Evolutionary conservation across 2,888 invertebrate genomes (phyloP).

Genomic region (Drosophila peninsularis): DNA sequence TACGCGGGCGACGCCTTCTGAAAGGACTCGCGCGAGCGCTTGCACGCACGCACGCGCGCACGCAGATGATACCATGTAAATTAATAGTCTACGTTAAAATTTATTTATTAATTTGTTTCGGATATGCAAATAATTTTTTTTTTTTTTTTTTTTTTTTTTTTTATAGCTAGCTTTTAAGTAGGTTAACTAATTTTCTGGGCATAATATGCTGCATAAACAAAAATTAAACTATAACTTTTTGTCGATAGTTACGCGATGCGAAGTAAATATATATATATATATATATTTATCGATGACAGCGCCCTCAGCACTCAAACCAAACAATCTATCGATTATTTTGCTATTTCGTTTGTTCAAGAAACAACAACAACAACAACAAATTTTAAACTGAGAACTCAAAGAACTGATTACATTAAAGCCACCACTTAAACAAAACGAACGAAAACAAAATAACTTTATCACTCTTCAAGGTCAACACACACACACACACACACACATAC

Average conservation of each 20-base stretch:
- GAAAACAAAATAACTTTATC: slow-evolving; percentile 18
- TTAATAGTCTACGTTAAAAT: slow-evolving; percentile 42
- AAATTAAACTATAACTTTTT: slow-evolving; percentile 30
- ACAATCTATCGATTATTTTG: slow-evolving; percentile 22
- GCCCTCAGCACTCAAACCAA: slow-evolving; percentile 12
- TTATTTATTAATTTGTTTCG: slow-evolving; percentile 38
- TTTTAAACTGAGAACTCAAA: slow-evolving; percentile 70
- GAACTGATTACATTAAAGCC: slow-evolving; percentile 72
- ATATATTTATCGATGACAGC: slow-evolving; percentile 35
- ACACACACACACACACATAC: slow-evolving; percentile 18
- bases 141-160: slow-evolving; percentile 17
- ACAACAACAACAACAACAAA: slow-evolving; percentile 7
- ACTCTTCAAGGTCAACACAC: slow-evolving; percentile 44
- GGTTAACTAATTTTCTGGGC: slow-evolving; percentile 70
- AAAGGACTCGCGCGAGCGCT: slow-evolving; percentile 22
- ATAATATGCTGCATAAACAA: slow-evolving; percentile 59
- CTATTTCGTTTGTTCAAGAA: slow-evolving; percentile 27
- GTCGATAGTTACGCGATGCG: slow-evolving; percentile 23
- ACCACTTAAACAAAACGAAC: slow-evolving; percentile 27
- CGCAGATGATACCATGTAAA: slow-evolving; percentile 29
- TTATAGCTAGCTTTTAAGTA: slow-evolving; percentile 69
- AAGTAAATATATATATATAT: slow-evolving; percentile 10
- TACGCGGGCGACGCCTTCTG: slow-evolving; percentile 84
- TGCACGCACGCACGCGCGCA: slow-evolving; percentile 3
- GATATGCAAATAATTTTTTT: not conserved